Evolutionary conservation across 30 jellyfish, hydroid and myxozoan genomes (phyloP), one percentile per base, ranked within the genome.

Genomic region (Cassiopea andromeda): DNA sequence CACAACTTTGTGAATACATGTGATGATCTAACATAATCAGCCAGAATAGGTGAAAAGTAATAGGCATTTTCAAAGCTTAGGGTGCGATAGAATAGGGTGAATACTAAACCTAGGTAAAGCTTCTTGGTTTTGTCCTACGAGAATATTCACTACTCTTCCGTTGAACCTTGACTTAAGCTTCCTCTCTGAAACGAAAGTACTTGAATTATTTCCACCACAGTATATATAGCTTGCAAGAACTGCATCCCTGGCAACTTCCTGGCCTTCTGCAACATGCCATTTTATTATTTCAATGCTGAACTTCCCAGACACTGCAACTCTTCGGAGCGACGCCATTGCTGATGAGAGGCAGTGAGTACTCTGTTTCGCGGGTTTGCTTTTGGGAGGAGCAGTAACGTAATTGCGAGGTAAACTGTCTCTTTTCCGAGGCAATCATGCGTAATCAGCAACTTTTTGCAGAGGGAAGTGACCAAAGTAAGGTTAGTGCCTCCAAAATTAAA

Each of bases 221-320:
- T 15, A 15, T 3, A 77, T 89, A 83, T 94, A 94, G 61, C 91
- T 86, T 58, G 97, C 97, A 67, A 94, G 84, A 8, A 80, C 83
- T 27, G 93, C 82, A 64, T 94, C 98, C 87, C 88, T 94, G 60
- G 47, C 81, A 45, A 94, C 94, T 12, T 74, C 94, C 48, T 87
- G 97, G 69, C 94, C 97, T 61, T 77, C 93, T 68, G 87, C 86
- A n/a, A 94, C 99, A 69, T 68, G 97, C 99, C 97, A 94, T 88
- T 91, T 85, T 68, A 87, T 46, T 38, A 94, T 78, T 67, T 91
- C 91, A 7, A 97, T 87, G 47, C 83, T 68, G 66, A 80, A 87
- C 44, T 78, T 77, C 13, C 94, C 89, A 14, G 99, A 94, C 12
- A 91, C 73, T 7, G 95, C 98, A 48, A 94, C 86, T 49, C 86